phyloP scores from a whole-genome alignment of 2,113 vertebrate genomes.

The Uropsilus gracilis region DNA sequence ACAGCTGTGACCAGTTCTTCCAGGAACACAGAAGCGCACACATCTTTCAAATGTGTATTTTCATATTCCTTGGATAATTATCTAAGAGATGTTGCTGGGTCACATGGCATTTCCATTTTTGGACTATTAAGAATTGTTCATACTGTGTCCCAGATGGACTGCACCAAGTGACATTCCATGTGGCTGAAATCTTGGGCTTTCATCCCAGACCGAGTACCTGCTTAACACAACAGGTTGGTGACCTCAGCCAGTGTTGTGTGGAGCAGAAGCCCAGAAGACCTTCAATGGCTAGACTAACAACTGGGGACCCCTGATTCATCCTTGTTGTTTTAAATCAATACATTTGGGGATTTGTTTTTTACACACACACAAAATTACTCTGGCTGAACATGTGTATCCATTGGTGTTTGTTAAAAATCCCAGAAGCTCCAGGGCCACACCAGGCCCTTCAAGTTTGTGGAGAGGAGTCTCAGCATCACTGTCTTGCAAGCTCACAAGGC shows the following conservation, averaged over 20 bases:
- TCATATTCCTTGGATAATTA: too few relatives aligned
- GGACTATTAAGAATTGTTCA: too few relatives aligned
- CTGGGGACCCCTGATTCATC: background rate
- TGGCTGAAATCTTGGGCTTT: background rate
- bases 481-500: background rate
- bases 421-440: background rate
- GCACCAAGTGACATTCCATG: background rate
- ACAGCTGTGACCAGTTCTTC: too few relatives aligned
- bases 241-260: too few relatives aligned
- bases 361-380: too few relatives aligned
- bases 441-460: background rate
- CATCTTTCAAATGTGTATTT: too few relatives aligned
- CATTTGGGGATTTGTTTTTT: too few relatives aligned
- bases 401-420: background rate
- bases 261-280: background rate
- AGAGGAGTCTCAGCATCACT: background rate
- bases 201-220: background rate
- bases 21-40: too few relatives aligned
- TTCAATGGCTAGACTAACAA: background rate
- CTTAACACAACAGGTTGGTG: background rate
- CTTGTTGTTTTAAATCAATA: background rate
- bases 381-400: background rate
- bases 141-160: too few relatives aligned
- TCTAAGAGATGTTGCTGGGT: too few relatives aligned
- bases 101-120: too few relatives aligned